Conservation (phyloP, 2,888 invertebrate genomes). For the Tenthredo distinguenda region DNA sequence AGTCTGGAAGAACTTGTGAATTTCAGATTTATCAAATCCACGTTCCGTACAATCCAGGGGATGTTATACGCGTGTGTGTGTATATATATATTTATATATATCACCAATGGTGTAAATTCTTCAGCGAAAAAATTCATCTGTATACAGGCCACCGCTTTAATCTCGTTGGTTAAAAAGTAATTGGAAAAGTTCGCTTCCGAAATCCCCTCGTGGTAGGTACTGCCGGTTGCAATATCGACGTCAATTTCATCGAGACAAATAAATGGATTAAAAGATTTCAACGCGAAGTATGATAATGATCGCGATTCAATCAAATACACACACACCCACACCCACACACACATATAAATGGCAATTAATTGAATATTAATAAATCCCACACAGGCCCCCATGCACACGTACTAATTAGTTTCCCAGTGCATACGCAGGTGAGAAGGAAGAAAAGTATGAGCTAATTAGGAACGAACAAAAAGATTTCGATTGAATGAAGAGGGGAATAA, state of each 20-base stretch:
- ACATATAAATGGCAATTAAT: background rate
- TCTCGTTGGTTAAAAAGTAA: background rate
- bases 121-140: background rate
- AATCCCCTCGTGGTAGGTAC: background rate
- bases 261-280: background rate
- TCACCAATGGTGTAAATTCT: background rate
- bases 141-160: background rate
- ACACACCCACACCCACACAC: no score
- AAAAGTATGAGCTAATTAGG: background rate
- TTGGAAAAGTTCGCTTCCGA: conserved; percentile 1
- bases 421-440: background rate
- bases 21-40: background rate
- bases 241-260: conserved; percentile 16
- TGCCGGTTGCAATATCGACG: background rate
- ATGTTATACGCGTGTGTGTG: background rate
- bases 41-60: background rate
- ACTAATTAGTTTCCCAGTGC: background rate
- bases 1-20: background rate
- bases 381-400: background rate
- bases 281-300: background rate
- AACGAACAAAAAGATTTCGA: background rate
- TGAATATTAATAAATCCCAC: background rate
- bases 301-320: background rate
- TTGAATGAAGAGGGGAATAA: background rate
- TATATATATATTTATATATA: background rate